phyloP scores from a whole-genome alignment of 2,113 vertebrate species.

The Ploceus nigricollis region DNA sequence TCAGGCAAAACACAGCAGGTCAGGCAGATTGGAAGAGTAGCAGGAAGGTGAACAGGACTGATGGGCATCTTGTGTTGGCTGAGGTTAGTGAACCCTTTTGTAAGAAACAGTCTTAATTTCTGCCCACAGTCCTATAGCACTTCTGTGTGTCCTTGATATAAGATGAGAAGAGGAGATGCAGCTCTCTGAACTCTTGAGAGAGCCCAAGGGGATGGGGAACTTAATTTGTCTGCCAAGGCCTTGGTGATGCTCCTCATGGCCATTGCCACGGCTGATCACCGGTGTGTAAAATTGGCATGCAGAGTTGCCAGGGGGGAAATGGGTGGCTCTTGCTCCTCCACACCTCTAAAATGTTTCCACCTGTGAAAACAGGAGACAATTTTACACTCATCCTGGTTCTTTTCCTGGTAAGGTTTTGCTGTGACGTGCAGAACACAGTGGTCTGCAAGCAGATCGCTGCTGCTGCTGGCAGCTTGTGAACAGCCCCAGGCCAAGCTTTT shows the following conservation, averaged over 20 bases:
- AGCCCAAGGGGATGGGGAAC: neutral
- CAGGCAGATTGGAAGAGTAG: neutral
- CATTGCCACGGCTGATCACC: neutral
- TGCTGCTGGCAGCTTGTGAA: neutral
- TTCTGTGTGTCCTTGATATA: neutral
- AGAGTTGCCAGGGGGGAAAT: neutral
- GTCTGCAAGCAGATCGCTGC: neutral
- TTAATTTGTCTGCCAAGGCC: neutral
- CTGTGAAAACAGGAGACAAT: neutral
- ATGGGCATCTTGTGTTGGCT: neutral
- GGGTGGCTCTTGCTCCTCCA: neutral
- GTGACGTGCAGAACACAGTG: neutral
- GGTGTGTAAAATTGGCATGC: rapidly evolving
- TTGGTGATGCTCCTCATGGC: neutral
- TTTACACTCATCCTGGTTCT: neutral
- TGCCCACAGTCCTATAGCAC: neutral
- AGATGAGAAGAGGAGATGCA: neutral
- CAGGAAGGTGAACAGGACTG: neutral
- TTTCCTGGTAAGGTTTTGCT: neutral
- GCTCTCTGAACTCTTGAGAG: neutral
- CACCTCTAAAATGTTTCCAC: neutral
- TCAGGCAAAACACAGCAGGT: neutral
- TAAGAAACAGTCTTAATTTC: neutral
- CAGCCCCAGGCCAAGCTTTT: neutral
- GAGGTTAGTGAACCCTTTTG: neutral